Percentiles rank a stretch among this genome's conserved stretches.
Conservation (phyloP, 2,113 vertebrate species). For the Clarias batrachus region DNA sequence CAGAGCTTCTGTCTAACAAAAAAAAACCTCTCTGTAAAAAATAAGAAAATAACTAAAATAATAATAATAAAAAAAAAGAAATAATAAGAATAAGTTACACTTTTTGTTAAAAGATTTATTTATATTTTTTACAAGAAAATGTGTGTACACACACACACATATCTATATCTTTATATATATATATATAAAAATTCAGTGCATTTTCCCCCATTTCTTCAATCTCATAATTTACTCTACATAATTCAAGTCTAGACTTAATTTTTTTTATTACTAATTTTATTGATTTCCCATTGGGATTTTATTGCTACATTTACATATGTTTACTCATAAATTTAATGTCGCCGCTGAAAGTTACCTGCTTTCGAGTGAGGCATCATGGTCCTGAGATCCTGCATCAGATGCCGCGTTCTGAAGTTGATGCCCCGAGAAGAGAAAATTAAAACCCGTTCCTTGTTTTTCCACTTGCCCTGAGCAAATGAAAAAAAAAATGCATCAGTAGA, state of each 20-base stretch:
- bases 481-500: background rate
- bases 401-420: constrained; percentile 92
- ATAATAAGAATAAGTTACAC: too few relatives aligned
- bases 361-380: constrained; percentile 95
- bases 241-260: background rate
- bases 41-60: too few relatives aligned
- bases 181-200: too few relatives aligned
- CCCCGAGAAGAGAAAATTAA: constrained; percentile 96
- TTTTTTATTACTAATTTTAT: background rate
- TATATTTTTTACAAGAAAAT: too few relatives aligned
- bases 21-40: too few relatives aligned
- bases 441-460: constrained; percentile 95
- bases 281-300: background rate
- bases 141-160: too few relatives aligned
- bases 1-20: too few relatives aligned
- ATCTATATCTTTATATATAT: too few relatives aligned
- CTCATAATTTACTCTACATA: background rate
- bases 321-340: background rate
- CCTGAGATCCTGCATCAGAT: constrained; percentile 92
- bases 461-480: constrained; percentile 81
- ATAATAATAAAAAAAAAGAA: too few relatives aligned
- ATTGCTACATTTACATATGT: background rate
- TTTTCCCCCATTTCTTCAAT: background rate
- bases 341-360: constrained; percentile 75
- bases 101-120: background rate